phyloP scores from a whole-genome alignment of 2,888 invertebrate genomes.

The Agrilus biguttatus region DNA sequence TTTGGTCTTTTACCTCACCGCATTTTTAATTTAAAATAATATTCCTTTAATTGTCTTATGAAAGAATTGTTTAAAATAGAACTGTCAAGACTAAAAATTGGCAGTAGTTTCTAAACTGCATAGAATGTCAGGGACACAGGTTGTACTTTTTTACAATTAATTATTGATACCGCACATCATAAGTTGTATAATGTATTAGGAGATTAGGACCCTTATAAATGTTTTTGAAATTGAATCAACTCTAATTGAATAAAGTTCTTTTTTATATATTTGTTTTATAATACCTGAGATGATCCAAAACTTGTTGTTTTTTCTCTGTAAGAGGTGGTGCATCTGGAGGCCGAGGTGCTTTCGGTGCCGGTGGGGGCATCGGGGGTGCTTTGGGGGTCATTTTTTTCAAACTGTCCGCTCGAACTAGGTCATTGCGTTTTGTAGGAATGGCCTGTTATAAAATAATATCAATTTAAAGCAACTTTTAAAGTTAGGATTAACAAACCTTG shows the following conservation, averaged over 20 bases:
- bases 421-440: constrained; percentile 24
- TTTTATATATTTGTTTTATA: no score
- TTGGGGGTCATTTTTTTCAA: constrained; percentile 20
- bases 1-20: no score
- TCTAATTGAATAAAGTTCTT: no score
- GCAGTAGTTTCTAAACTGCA: no score
- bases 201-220: no score
- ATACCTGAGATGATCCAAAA: constrained; percentile 54
- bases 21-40: neutral
- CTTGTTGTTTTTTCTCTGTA: constrained; percentile 45
- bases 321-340: constrained; percentile 37
- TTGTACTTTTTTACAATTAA: no score
- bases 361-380: constrained; percentile 25
- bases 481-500: constrained; percentile 5
- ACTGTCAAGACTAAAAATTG: no score
- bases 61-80: no score
- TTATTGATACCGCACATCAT: no score
- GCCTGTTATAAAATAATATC: constrained; percentile 13
- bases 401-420: constrained; percentile 25
- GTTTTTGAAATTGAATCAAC: no score
- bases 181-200: no score
- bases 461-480: neutral
- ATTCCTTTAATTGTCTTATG: neutral
- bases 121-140: no score
- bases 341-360: constrained; percentile 49